These are phyloP conservation scores for Nerophis lumbriciformis DNA, from an alignment of 2,113 vertebrate genomes.

Conservation along the genomic window DNA sequence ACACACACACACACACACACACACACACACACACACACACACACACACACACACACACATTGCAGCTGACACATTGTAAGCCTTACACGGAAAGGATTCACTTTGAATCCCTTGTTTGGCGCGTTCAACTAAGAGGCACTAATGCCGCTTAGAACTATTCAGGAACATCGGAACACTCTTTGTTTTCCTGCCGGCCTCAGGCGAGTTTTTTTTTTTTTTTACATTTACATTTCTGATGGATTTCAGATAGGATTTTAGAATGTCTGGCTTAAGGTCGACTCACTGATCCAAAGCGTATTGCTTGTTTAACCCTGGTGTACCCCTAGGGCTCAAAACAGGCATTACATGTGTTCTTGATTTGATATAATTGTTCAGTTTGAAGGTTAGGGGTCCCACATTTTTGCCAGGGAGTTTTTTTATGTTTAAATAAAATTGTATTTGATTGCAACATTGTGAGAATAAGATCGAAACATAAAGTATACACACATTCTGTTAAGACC, in stretches of 20 bases:
- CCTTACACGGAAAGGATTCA: constrained; percentile 47
- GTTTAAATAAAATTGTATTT: no score
- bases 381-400: no score
- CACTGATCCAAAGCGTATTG: not conserved
- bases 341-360: no score
- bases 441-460: no score
- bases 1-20: constrained; percentile 1
- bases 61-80: constrained; percentile 56
- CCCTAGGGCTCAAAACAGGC: no score
- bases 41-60: constrained; percentile 2
- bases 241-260: not conserved
- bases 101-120: constrained; percentile 58
- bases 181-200: constrained; percentile 38
- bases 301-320: no score
- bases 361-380: no score
- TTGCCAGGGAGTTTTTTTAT: no score
- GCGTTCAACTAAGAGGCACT: constrained; percentile 63
- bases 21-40: constrained; percentile 2
- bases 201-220: constrained; percentile 12
- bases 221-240: not conserved
- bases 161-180: constrained; percentile 56
- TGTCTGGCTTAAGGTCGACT: not conserved
- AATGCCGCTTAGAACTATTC: constrained; percentile 66
- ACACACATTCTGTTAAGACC: no score
- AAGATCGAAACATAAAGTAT: no score